phyloP scores from a whole-genome alignment of 1,140 invertebrate genomes.

The Diabrotica undecimpunctata region DNA sequence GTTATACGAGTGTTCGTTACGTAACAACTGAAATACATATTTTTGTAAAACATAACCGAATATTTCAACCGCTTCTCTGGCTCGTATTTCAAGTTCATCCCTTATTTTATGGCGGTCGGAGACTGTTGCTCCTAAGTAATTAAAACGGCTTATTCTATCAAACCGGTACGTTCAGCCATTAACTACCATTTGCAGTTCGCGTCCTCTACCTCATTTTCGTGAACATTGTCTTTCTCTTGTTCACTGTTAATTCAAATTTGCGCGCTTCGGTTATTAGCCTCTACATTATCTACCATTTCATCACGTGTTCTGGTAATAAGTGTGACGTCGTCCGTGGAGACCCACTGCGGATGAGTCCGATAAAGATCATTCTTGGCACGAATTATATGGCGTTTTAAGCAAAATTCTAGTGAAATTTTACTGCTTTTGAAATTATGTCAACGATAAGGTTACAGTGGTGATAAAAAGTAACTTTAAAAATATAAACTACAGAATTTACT shows the following conservation, averaged over 20 bases:
- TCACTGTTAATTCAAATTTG: background rate
- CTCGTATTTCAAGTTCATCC: background rate
- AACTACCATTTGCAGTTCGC: background rate
- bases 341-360: background rate
- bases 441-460: no score
- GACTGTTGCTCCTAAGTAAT: slow-evolving; percentile 2
- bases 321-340: background rate
- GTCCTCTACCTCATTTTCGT: background rate
- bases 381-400: no score
- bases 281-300: slow-evolving; percentile 2
- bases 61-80: background rate
- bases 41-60: background rate
- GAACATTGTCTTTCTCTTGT: background rate
- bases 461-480: no score
- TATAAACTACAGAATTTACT: no score
- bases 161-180: background rate
- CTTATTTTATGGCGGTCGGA: background rate
- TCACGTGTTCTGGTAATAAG: background rate
- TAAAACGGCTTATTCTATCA: slow-evolving; percentile 2
- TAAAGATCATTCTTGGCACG: no score
- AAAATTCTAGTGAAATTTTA: no score
- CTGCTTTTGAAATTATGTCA: no score
- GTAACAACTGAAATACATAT: no score
- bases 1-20: no score
- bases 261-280: background rate